phyloP scores from a whole-genome alignment of 2,888 invertebrate species.

The Stenoptilia bipunctidactyla region DNA sequence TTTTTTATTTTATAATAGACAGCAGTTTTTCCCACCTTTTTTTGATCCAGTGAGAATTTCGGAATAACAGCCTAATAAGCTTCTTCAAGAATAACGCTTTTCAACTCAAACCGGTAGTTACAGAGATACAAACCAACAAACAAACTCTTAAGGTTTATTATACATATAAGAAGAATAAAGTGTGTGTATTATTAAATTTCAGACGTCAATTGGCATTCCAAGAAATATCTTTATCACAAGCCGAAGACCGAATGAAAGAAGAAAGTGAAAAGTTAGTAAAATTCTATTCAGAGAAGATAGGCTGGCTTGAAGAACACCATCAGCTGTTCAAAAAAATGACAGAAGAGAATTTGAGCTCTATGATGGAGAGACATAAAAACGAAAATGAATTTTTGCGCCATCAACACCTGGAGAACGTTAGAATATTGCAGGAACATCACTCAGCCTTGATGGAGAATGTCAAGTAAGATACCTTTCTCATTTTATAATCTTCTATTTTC shows the following conservation, averaged over 20 bases:
- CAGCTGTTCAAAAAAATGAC: constrained; percentile 56
- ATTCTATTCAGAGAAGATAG: constrained; percentile 63
- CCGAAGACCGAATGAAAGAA: constrained; percentile 72
- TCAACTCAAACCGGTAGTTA: too few relatives aligned
- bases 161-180: too few relatives aligned
- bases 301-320: constrained; percentile 66
- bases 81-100: too few relatives aligned
- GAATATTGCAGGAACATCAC: constrained; percentile 59
- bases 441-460: constrained; percentile 69
- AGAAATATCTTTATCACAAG: constrained; percentile 65
- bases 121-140: too few relatives aligned
- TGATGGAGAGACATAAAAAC: constrained; percentile 54
- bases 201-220: constrained; percentile 72
- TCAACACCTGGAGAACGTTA: constrained; percentile 59
- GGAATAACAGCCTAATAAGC: too few relatives aligned
- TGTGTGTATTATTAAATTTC: too few relatives aligned
- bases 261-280: constrained; percentile 65
- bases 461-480: constrained; percentile 49
- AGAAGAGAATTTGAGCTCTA: constrained; percentile 55
- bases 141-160: too few relatives aligned
- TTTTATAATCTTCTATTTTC: too few relatives aligned
- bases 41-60: too few relatives aligned
- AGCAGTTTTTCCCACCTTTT: too few relatives aligned
- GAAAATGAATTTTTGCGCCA: constrained; percentile 51
- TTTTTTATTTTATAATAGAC: too few relatives aligned